A percentile compares a stretch with the other conserved stretches of the same genome.
These are phyloP conservation scores for Pseudolaguvia tuberculata DNA, from an alignment of 2,113 vertebrate species.

Conservation along the genomic window DNA sequence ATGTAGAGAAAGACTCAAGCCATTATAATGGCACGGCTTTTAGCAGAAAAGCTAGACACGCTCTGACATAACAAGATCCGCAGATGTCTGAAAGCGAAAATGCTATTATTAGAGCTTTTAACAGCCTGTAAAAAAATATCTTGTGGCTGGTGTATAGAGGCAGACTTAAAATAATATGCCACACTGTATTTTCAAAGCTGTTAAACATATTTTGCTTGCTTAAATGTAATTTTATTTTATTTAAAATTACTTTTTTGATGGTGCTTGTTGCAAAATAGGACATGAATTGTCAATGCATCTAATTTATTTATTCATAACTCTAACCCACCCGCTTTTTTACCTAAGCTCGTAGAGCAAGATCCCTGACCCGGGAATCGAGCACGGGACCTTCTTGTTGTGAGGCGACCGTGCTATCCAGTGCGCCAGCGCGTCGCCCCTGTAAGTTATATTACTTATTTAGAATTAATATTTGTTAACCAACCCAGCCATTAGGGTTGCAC, in stretches of 20 bases:
- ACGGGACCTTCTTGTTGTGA: no score
- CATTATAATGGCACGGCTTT: slow-evolving; percentile 27
- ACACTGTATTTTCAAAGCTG: neutral
- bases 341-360: no score
- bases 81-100: slow-evolving; percentile 15
- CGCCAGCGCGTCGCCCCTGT: no score
- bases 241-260: neutral
- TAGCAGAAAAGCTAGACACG: slow-evolving; percentile 18
- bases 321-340: no score
- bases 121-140: neutral
- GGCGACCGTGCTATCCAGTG: no score
- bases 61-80: slow-evolving; percentile 12
- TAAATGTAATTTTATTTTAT: neutral
- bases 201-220: neutral
- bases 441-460: no score
- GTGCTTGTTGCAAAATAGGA: no score
- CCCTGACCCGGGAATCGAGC: no score
- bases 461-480: no score
- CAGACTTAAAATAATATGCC: neutral
- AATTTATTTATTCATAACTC: no score
- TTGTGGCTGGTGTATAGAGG: neutral
- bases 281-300: no score
- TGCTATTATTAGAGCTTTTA: slow-evolving; percentile 26
- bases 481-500: no score
- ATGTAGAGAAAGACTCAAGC: slow-evolving; percentile 22